Evolutionary conservation across 1,140 invertebrate species (phyloP), one percentile per base, ranked within the genome.

Genomic region (Dryas iulia): DNA sequence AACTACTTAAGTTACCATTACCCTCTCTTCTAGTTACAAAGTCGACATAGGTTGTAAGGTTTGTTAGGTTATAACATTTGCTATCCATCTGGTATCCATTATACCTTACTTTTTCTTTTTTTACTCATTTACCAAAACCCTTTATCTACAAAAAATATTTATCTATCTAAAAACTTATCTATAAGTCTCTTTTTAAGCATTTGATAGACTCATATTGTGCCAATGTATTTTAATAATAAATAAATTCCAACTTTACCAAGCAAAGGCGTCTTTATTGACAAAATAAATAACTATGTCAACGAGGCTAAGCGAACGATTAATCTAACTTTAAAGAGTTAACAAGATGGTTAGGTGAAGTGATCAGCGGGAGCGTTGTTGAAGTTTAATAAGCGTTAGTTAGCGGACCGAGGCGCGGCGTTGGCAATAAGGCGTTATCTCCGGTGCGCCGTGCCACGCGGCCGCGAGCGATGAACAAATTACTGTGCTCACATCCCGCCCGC

Each of bases 371-470:
- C 86, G 85, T 82, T 89, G 86, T 89, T 86, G 77, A 86, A 90
- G 87, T 91, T 91, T 91, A 91, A 91, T 91, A 91, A 91, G 86
- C 85, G 86, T 87, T 91, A 87, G 89, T 91, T 88, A 82, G 83
- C 80, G 82, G 77, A 76, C 72, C 75, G 73, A 72, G 83, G 77
- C 79, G 82, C 82, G 75, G 76, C 77, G 82, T 72, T 71, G 78
- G 83, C 83, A 86, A 89, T 89, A 91, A 87, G 79, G 86, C 72
- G 79, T 87, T 86, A 90, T 90, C 86, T 91, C 87, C 86, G 87
- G 85, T 87, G 78, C 76, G 52, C 10, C n/a, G 59, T 66, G 74
- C 66, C 30, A 26, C 14, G 56, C 69, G 39, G 74, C 67, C 30
- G 56, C 61, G 71, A 31, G 72, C 71, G 47, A 57, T 76, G 69